Percentiles rank a stretch among this genome's conserved stretches.
Evolutionary conservation across 2,888 invertebrate species (phyloP).

Genomic region (Andrena hattorfiana): DNA sequence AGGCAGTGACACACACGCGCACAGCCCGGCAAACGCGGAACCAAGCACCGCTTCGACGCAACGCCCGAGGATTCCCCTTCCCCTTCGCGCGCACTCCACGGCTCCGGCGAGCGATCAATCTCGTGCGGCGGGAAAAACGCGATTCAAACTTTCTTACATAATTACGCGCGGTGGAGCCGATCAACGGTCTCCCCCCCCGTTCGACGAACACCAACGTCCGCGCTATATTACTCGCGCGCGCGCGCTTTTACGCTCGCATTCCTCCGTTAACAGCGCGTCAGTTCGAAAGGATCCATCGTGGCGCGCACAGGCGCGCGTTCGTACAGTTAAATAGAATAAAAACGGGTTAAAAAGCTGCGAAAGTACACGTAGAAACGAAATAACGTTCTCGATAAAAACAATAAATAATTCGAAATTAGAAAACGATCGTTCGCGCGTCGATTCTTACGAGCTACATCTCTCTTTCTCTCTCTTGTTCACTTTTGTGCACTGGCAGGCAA

Average conservation of each 20-base stretch:
- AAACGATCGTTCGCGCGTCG: conserved; percentile 22
- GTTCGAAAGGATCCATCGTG: conserved; percentile 3
- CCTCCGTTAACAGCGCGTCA: neutral
- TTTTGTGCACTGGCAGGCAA: conserved; percentile 79
- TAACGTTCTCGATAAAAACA: conserved; percentile 16
- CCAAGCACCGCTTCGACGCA: conserved; percentile 35
- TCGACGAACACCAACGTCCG: conserved; percentile 15
- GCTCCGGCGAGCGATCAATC: neutral
- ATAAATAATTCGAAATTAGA: conserved; percentile 38
- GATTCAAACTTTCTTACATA: conserved; percentile 33
- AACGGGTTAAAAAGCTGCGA: conserved; percentile 35
- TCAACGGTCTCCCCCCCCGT: conserved; percentile 44
- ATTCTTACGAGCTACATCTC: conserved; percentile 1
- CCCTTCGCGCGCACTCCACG: neutral
- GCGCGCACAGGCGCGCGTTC: neutral
- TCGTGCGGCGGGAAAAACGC: conserved; percentile 12
- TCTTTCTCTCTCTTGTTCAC: conserved; percentile 40
- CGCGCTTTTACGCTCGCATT: conserved; percentile 1
- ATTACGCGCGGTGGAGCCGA: conserved; percentile 47
- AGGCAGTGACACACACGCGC: neutral
- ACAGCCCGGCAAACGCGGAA: conserved; percentile 9
- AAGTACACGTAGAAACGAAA: conserved; percentile 18
- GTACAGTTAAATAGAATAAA: conserved; percentile 40
- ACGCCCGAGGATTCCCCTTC: conserved; percentile 14
- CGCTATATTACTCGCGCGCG: neutral